Conservation (phyloP, 1,140 invertebrate species). For the Mycetomoellerius zeteki region DNA sequence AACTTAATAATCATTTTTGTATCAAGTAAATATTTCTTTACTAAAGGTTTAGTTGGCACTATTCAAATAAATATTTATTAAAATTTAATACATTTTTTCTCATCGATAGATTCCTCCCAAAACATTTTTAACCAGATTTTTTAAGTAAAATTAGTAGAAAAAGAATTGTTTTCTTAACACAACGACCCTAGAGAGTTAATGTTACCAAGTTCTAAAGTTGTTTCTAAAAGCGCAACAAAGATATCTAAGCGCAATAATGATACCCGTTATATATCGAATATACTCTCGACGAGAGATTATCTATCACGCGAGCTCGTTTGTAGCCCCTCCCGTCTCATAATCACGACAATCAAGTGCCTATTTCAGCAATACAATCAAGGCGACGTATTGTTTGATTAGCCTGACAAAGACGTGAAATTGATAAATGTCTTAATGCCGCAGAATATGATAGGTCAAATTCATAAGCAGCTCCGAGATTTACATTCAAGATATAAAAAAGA, state of each 20-base stretch:
- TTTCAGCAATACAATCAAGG: slow-evolving; percentile 57
- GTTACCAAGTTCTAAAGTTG: too few relatives aligned
- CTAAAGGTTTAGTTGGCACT: too few relatives aligned
- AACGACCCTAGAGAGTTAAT: too few relatives aligned
- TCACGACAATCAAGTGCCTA: slow-evolving; percentile 67
- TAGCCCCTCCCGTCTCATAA: slow-evolving; percentile 26
- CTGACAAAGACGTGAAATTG: slow-evolving; percentile 46
- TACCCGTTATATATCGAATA: slow-evolving; percentile 22
- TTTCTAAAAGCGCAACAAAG: slow-evolving; percentile 7
- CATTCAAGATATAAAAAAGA: slow-evolving; percentile 6
- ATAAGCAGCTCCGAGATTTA: neutral
- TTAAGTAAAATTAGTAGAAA: too few relatives aligned
- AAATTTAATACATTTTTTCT: too few relatives aligned
- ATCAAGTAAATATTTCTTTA: too few relatives aligned
- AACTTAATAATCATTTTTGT: too few relatives aligned
- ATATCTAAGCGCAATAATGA: neutral
- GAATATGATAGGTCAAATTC: slow-evolving; percentile 47
- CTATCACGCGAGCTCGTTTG: slow-evolving; percentile 38
- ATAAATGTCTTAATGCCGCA: slow-evolving; percentile 50
- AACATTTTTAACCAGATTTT: too few relatives aligned
- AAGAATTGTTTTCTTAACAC: too few relatives aligned
- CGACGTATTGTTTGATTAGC: slow-evolving; percentile 65
- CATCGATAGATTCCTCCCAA: too few relatives aligned
- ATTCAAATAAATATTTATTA: too few relatives aligned
- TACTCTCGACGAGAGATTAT: slow-evolving; percentile 16